Conservation (phyloP, 2,888 invertebrate genomes). For the Pyrrhosoma nymphula region DNA sequence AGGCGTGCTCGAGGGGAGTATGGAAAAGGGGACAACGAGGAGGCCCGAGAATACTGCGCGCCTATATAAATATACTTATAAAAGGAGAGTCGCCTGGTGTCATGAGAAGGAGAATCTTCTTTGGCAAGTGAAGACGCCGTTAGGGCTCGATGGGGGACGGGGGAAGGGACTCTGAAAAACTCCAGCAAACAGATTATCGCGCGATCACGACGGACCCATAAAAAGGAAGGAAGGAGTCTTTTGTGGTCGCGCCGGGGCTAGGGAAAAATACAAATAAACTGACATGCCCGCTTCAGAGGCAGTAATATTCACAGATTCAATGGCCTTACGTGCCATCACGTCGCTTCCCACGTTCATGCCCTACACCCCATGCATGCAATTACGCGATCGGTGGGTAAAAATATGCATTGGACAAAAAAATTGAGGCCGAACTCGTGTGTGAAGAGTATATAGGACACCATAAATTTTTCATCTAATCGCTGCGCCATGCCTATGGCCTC, state of each 20-base stretch:
- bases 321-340: background rate
- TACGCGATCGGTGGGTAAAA: background rate
- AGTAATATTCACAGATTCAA: background rate
- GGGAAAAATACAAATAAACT: background rate
- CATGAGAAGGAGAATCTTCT: background rate
- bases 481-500: background rate
- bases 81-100: background rate
- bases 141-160: background rate
- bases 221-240: background rate
- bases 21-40: background rate
- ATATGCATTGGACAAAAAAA: background rate
- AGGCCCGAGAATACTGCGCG: background rate
- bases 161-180: background rate
- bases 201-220: constrained; percentile 8
- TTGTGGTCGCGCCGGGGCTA: background rate
- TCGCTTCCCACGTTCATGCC: background rate
- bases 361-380: background rate
- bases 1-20: background rate
- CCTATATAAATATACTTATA: background rate
- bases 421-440: background rate
- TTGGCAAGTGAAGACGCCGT: background rate
- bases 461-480: background rate
- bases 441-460: background rate
- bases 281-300: background rate
- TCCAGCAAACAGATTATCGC: background rate